Evolutionary conservation across 2,113 vertebrate species (phyloP), one percentile per base, ranked within the genome.

Genomic region (Menura novaehollandiae): DNA sequence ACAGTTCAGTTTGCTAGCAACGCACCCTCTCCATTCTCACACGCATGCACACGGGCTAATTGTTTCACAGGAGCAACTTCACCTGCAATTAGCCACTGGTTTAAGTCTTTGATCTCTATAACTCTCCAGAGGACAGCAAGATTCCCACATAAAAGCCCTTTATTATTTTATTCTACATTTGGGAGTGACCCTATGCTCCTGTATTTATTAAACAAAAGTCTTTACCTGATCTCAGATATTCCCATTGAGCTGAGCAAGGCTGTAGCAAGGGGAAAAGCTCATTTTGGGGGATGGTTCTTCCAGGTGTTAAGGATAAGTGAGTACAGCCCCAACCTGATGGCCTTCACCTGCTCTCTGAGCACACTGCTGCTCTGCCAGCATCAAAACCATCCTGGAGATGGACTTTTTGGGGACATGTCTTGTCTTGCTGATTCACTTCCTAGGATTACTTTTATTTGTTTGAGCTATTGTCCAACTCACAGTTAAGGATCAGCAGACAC

Each of bases 111-210:
- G 95, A 96, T 97, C 91, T 95, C 85, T 76, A 22, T 41, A 94
- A 60, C 69, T 86, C 69, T 93, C 56, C 58, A 93, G 77, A 95
- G 83, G 94, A 96, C 80, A 91, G 90, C 76, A 85, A 60, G 49
- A 89, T 95, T 96, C 85, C 95, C 96, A 96, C 95, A 96, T 93
- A 82, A 95, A 96, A 95, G 83, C 32, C 7, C 53, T 86, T 79
- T 62, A 91, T 89, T 89, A 85, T 86, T 89, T 78, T 91, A 89
- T 93, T 93, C 55, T 58, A 80, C 73, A 67, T 52, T 53, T 91
- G 80, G 91, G 88, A 95, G 66, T 85, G 68, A 95, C 56, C 80
- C 56, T 68, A 8, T 72, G 32, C 16, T 86, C 60, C 39, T 63
- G 11, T 24, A 62, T 67, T 95, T 95, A 89, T 93, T 95, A 60